Base-by-base conservation (phyloP, 2,888 invertebrate species). In the Lysandra coridon region DNA sequence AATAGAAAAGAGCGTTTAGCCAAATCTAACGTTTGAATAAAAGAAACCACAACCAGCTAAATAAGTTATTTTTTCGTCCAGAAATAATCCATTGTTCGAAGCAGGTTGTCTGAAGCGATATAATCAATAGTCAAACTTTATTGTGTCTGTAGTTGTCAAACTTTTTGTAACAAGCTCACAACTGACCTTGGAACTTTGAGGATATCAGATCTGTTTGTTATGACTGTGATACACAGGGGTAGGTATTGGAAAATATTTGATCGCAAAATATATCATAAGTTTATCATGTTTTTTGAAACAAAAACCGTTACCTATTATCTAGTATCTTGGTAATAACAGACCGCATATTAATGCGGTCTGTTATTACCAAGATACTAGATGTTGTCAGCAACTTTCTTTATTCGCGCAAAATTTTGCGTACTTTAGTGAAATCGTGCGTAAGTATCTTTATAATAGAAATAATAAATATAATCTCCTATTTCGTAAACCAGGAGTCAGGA, bases 141-240 rank as follows among this genome's bases (percentile, higher is more conserved):
- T 64, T 64, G 64, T 69, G 33, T 64, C 64, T 64, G 12, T 33
- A 4, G 12, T 14, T 69, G 69, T 69, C 69, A 12, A 69, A 69
- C 33, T 69, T 69, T 69, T 69, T 69, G 69, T 69, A 69, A 69
- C 69, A 69, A 69, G 69, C 33, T 69, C 37, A 69, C 69, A 33
- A 2, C 33, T 69, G 33, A 69, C 69, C 69, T 69, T 69, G 69
- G 37, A 5, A 10, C 69, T 14, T 69, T 69, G 33, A 69, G 69
- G 69, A 69, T 69, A 69, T 69, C 14, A 33, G 69, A 69, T 69
- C 14, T 69, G 12, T 69, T 33, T 69, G 14, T 69, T 69, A 69
- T 33, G 69, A 37, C 69, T 14, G 14, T 37, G 69, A 69, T 37
- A 69, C 69, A 69, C 23, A 23, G 53, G 1, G 14, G 53, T 3